A percentile compares a stretch with the other conserved stretches of the same genome.
These are phyloP conservation scores for Rapana venosa DNA, from an alignment of 2,888 invertebrate genomes.

Conservation along the genomic window DNA sequence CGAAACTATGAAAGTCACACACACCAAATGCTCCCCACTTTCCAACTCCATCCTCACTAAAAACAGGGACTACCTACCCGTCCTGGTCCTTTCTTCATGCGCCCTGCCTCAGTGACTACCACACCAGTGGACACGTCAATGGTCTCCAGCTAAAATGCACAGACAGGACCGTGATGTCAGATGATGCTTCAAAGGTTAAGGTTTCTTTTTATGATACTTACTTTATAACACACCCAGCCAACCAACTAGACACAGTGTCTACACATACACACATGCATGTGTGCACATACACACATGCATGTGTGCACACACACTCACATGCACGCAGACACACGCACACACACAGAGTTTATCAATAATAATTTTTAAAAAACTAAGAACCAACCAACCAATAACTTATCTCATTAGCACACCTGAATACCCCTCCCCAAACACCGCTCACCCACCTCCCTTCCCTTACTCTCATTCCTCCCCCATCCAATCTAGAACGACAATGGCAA, in stretches of 20 bases:
- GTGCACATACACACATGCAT: not conserved
- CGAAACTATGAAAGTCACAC: not conserved
- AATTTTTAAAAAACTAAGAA: too few relatives aligned
- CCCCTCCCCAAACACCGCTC: too few relatives aligned
- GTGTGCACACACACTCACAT: not conserved
- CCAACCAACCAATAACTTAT: too few relatives aligned
- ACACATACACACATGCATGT: not conserved
- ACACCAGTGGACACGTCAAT: constrained; percentile 76
- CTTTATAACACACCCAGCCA: too few relatives aligned
- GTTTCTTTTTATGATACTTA: too few relatives aligned
- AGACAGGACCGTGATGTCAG: too few relatives aligned
- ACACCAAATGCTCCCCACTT: not conserved
- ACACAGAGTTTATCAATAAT: too few relatives aligned
- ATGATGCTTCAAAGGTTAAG: too few relatives aligned
- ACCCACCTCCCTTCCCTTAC: too few relatives aligned
- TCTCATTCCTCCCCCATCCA: too few relatives aligned
- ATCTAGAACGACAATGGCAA: too few relatives aligned
- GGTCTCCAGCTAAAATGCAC: constrained; percentile 70
- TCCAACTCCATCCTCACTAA: not conserved
- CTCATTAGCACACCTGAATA: too few relatives aligned
- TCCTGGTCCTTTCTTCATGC: constrained; percentile 73
- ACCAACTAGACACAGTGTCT: constrained; percentile 65
- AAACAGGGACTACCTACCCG: constrained; percentile 60
- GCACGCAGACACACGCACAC: not conserved
- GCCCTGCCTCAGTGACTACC: constrained; percentile 71